phyloP scores from a whole-genome alignment of 2,797 vertebrate genomes.

The Coranthus polyacanthus region DNA sequence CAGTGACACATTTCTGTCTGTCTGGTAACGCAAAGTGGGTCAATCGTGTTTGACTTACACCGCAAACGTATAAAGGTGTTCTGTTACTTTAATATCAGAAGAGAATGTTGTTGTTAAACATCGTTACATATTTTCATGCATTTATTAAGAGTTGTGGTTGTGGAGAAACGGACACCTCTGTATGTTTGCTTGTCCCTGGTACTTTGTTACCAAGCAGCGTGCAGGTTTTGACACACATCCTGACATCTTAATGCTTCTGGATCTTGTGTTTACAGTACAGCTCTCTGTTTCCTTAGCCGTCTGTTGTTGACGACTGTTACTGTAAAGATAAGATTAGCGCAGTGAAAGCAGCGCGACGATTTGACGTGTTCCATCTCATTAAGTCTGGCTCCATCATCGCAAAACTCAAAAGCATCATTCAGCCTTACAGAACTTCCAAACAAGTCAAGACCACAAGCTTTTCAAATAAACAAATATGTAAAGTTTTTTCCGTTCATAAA shows the following conservation, averaged over 20 bases:
- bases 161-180: neutral
- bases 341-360: neutral
- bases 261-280: conserved; percentile 47
- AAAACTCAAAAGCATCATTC: neutral
- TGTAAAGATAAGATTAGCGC: conserved; percentile 20
- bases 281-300: conserved; percentile 36
- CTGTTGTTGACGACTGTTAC: conserved; percentile 21
- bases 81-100: neutral
- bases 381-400: neutral
- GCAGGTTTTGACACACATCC: conserved; percentile 48
- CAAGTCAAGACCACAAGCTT: conserved; percentile 2
- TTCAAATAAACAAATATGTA: neutral
- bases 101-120: neutral
- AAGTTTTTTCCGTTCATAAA: too few species aligned
- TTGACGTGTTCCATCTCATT: conserved; percentile 14
- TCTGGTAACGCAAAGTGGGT: conserved; percentile 63
- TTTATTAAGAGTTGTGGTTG: neutral
- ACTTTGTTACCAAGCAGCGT: conserved; percentile 54
- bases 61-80: conserved; percentile 4
- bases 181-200: conserved; percentile 40
- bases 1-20: conserved; percentile 73
- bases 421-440: neutral
- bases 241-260: conserved; percentile 47
- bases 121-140: neutral
- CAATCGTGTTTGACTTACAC: conserved; percentile 35